These are phyloP conservation scores for Caretta caretta DNA, from an alignment of 2,113 vertebrate species.

Conservation along the genomic window DNA sequence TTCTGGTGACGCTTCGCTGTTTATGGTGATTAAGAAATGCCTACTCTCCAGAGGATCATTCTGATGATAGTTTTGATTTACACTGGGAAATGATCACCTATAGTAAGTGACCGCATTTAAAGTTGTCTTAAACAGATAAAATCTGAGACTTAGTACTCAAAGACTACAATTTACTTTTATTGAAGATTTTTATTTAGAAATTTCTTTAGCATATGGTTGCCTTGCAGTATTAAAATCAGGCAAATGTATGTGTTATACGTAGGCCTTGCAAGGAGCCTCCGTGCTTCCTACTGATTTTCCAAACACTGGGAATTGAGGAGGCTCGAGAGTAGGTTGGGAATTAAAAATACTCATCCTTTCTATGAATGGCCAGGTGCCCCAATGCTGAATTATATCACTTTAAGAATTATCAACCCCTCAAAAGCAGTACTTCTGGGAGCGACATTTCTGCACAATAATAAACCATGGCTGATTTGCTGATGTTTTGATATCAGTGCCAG, in stretches of 20 bases:
- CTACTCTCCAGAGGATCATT: not conserved
- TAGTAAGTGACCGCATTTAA: not conserved
- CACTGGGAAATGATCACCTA: not conserved
- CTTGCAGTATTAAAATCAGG: not conserved
- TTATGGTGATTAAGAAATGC: not conserved
- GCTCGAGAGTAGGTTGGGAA: not conserved
- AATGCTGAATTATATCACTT: not conserved
- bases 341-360: not conserved
- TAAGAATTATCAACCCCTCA: not conserved
- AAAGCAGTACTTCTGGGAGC: not conserved
- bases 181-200: not conserved
- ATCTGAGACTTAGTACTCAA: not conserved
- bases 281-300: not conserved
- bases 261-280: too few species aligned
- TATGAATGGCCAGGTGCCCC: not conserved
- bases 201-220: not conserved
- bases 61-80: not conserved
- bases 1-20: not conserved
- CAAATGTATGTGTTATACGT: not conserved
- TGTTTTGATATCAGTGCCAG: slow-evolving; percentile 5
- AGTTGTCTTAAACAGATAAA: not conserved
- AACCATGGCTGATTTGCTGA: not conserved
- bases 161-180: not conserved
- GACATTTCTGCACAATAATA: not conserved
- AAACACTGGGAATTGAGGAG: not conserved